A percentile compares a stretch with the other conserved stretches of the same genome.
Conservation (phyloP, 2,113 vertebrate genomes). For the Microcebus ravelobensis region DNA sequence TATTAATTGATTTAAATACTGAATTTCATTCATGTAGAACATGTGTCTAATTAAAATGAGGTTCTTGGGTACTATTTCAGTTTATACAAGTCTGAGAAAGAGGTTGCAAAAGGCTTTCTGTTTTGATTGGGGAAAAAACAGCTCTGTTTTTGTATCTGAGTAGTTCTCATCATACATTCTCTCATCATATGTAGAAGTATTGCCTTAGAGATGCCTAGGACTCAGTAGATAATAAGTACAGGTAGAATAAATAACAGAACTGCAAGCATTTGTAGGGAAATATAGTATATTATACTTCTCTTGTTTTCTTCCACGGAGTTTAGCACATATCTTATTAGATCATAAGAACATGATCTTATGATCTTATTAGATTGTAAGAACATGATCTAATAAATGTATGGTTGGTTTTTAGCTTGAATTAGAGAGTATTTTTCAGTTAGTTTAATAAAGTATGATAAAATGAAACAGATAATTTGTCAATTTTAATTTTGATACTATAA, state of each 20-base stretch:
- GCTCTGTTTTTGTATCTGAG: background rate
- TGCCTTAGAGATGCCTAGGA: background rate
- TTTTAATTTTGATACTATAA: constrained; percentile 1
- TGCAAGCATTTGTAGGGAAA: background rate
- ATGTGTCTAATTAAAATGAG: background rate
- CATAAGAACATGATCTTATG: no score
- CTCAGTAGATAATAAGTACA: background rate
- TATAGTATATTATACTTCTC: background rate
- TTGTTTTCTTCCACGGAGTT: background rate
- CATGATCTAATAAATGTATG: background rate
- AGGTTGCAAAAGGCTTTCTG: background rate
- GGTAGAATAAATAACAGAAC: background rate
- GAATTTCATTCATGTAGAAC: background rate
- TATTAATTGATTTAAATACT: background rate
- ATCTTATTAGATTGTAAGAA: no score
- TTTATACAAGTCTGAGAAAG: background rate
- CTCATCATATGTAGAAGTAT: background rate
- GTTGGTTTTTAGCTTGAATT: constrained; percentile 11
- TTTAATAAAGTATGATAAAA: background rate
- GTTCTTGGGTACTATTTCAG: background rate
- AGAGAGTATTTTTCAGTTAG: background rate
- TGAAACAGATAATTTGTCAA: background rate
- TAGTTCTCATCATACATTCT: background rate
- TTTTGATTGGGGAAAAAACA: background rate
- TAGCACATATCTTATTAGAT: no score